Conservation (phyloP, 2,888 invertebrate species). For the Tromatobia lineatoria region DNA sequence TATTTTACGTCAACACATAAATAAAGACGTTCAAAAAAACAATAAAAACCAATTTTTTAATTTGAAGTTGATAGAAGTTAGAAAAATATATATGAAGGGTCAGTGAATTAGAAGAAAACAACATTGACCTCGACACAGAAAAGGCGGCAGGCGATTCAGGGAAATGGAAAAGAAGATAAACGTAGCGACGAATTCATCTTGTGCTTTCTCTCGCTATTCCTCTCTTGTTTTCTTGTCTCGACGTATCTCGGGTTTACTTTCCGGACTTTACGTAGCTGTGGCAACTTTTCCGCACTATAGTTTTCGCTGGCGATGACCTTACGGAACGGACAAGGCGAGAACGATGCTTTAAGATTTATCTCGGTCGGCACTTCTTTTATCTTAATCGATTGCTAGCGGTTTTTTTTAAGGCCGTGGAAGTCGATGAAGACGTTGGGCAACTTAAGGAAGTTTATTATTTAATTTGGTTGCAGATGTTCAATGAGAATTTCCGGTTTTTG, state of each 20-base stretch:
- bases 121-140: slow-evolving; percentile 54
- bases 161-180: slow-evolving; percentile 38
- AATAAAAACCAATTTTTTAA: too few species aligned
- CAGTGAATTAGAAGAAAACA: too few species aligned
- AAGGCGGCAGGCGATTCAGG: not conserved
- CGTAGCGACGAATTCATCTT: slow-evolving; percentile 56
- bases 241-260: not conserved
- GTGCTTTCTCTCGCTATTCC: slow-evolving; percentile 52
- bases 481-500: too few species aligned
- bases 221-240: slow-evolving; percentile 31
- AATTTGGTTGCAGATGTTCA: too few species aligned
- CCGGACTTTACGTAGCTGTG: not conserved
- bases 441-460: too few species aligned
- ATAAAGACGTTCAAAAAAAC: too few species aligned
- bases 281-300: slow-evolving; percentile 22
- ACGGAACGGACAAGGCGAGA: not conserved
- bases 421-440: not conserved
- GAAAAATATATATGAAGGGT: too few species aligned
- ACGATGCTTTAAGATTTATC: slow-evolving; percentile 11
- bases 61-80: too few species aligned
- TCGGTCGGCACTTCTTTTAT: not conserved
- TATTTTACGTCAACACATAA: too few species aligned
- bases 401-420: not conserved
- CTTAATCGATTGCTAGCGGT: not conserved
- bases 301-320: not conserved